Percentiles rank a stretch among this genome's conserved stretches.
phyloP scores from a whole-genome alignment of 2,888 invertebrate species.

The Troides oblongomaculatus region DNA sequence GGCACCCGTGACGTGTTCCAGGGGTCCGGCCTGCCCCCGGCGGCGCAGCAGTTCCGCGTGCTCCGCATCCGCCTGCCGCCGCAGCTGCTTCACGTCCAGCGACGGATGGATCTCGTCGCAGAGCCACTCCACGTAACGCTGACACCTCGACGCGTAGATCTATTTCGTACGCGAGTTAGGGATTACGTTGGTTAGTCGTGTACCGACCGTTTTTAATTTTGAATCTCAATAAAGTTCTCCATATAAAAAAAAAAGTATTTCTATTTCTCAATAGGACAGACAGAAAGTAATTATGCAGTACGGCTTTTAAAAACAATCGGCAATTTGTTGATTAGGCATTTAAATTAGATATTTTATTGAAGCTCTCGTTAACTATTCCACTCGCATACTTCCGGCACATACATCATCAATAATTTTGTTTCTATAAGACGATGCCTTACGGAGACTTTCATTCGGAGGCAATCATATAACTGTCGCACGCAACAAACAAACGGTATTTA shows the following conservation, averaged over 20 bases:
- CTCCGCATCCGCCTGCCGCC: conserved; percentile 65
- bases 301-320: conserved; percentile 42
- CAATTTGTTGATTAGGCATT: conserved; percentile 34
- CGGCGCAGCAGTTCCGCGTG: conserved; percentile 61
- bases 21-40: conserved; percentile 49
- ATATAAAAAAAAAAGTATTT: background rate
- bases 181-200: conserved; percentile 44
- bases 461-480: conserved; percentile 3
- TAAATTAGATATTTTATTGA: conserved; percentile 25
- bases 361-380: conserved; percentile 15
- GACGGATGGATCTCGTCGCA: conserved; percentile 91
- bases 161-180: conserved; percentile 82
- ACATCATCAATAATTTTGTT: conserved; percentile 5
- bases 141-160: conserved; percentile 92
- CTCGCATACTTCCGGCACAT: conserved; percentile 24
- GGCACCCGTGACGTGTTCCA: conserved; percentile 78
- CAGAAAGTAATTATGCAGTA: background rate
- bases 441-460: background rate
- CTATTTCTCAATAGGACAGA: no score
- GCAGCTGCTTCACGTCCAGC: conserved; percentile 80
- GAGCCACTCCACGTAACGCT: conserved; percentile 90
- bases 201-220: conserved; percentile 36
- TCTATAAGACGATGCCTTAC: conserved; percentile 11
- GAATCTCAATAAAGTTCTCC: background rate
- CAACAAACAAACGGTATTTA: background rate